A percentile compares a stretch with the other conserved stretches of the same genome.
Conservation (phyloP, 2,888 invertebrate species). For the Isoperla grammatica region DNA sequence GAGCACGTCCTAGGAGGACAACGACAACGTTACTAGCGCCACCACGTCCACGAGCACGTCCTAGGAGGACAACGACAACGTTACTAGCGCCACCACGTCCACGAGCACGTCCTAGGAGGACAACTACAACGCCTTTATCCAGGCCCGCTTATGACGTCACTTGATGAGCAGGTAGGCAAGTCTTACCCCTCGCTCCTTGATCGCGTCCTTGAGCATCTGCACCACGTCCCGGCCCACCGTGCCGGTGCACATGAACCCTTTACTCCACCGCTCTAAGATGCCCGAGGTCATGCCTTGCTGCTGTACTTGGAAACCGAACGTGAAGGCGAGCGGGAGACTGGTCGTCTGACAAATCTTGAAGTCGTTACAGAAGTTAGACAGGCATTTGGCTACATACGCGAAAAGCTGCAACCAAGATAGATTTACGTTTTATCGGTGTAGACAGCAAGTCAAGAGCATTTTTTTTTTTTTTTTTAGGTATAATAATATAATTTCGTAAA, state of each 20-base stretch:
- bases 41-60: conserved; percentile 35
- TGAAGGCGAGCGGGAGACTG: conserved; percentile 52
- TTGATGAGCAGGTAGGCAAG: too few species aligned
- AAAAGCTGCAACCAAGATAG: not conserved
- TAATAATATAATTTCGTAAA: too few species aligned
- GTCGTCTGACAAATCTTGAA: conserved; percentile 32
- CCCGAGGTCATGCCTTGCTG: conserved; percentile 51
- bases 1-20: conserved; percentile 52
- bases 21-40: conserved; percentile 34
- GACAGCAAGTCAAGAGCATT: too few species aligned
- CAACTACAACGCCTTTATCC: too few species aligned
- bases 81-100: too few species aligned
- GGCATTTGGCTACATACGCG: not conserved
- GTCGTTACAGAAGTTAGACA: not conserved
- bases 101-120: too few species aligned
- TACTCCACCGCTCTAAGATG: conserved; percentile 51
- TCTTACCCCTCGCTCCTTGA: conserved; percentile 39
- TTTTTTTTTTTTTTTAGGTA: too few species aligned
- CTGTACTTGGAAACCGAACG: conserved; percentile 53
- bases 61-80: too few species aligned
- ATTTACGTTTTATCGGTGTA: too few species aligned
- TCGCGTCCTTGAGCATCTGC: conserved; percentile 47
- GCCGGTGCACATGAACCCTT: conserved; percentile 53
- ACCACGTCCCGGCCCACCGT: conserved; percentile 53
- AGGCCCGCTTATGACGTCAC: too few species aligned